phyloP scores from a whole-genome alignment of 2,113 vertebrate genomes.

The Siniperca knerii region DNA sequence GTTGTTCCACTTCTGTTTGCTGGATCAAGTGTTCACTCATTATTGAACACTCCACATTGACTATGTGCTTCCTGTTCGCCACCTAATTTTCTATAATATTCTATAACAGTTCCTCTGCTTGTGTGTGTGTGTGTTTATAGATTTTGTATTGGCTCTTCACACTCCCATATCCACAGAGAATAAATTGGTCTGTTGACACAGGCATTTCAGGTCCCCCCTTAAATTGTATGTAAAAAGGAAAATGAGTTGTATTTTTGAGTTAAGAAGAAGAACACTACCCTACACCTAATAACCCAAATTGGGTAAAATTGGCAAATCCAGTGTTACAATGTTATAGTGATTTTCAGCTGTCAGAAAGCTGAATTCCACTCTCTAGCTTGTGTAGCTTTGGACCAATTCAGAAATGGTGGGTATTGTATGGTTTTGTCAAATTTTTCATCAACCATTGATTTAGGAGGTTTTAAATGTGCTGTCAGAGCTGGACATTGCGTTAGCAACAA shows the following conservation, averaged over 20 bases:
- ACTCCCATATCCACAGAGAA: neutral
- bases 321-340: neutral
- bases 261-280: neutral
- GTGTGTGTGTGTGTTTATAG: conserved; percentile 28
- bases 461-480: neutral
- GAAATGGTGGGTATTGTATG: neutral
- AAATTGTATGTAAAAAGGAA: neutral
- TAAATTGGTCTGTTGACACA: neutral
- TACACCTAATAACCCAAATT: no score
- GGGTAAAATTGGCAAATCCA: neutral
- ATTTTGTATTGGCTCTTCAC: conserved; percentile 6
- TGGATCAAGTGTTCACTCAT: conserved; percentile 44
- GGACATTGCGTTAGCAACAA: neutral
- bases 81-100: conserved; percentile 25
- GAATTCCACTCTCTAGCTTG: neutral
- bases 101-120: neutral
- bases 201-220: neutral
- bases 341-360: neutral
- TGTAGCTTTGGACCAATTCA: neutral
- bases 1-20: conserved; percentile 27
- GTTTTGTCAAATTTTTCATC: neutral
- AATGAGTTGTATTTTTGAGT: neutral
- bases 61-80: neutral
- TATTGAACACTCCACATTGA: conserved; percentile 38
- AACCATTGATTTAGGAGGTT: neutral